Conservation (phyloP, 2,113 vertebrate genomes). For the Sinocyclocheilus anshuiensis region DNA sequence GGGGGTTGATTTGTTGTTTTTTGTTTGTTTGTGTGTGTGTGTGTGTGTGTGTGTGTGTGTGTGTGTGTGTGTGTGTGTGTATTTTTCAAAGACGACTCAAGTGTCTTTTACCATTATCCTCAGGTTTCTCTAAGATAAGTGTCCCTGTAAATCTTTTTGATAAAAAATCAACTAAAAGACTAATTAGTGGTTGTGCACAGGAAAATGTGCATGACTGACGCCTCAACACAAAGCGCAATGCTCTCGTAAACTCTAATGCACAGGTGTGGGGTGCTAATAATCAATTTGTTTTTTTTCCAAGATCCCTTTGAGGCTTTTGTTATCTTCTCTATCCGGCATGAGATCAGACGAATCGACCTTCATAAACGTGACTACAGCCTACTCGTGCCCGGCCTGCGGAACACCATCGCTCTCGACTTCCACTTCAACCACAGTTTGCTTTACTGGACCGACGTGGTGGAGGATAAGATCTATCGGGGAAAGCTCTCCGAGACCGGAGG, state of each 20-base stretch:
- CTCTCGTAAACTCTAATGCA: conserved; percentile 25
- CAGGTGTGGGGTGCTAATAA: conserved; percentile 20
- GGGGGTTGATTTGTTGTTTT: not conserved
- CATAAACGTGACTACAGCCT: conserved; percentile 97
- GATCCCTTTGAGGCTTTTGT: conserved; percentile 98
- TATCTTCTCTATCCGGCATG: conserved; percentile 98
- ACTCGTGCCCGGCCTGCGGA: conserved; percentile 92
- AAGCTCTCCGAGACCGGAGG: conserved; percentile 92
- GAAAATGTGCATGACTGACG: not conserved
- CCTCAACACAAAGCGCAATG: not conserved
- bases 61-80: no score
- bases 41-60: no score
- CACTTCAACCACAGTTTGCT: conserved; percentile 94
- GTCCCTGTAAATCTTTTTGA: not conserved
- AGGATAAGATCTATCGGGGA: conserved; percentile 98
- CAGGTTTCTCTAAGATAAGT: not conserved
- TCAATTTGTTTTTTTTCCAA: conserved; percentile 66
- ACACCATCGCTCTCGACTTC: conserved; percentile 98
- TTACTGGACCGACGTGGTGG: conserved; percentile 99
- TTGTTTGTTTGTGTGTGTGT: no score
- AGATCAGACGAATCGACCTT: conserved; percentile 97
- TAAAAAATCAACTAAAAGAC: conserved; percentile 1
- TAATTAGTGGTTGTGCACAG: conserved; percentile 1
- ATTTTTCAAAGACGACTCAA: not conserved
- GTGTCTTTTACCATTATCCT: not conserved